Conservation (phyloP, 2,888 invertebrate genomes). For the Synergus umbraculus region DNA sequence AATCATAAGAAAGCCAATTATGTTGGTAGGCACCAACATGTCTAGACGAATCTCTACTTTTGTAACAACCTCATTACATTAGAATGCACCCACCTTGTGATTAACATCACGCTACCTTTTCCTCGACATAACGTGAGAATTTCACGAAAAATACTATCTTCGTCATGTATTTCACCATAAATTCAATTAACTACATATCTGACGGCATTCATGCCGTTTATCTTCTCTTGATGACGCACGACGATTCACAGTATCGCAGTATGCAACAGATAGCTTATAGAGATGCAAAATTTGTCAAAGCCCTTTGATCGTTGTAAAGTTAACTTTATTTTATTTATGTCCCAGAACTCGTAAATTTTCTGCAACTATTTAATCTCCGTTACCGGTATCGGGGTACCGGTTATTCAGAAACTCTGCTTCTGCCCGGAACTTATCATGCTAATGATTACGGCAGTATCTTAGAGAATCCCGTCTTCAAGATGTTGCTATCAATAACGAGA, state of each 20-base stretch:
- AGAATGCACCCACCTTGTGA: not conserved
- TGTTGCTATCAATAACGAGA: not conserved
- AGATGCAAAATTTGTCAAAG: not conserved
- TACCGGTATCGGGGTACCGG: not conserved
- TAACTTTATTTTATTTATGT: not conserved
- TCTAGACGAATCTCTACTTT: conserved; percentile 7
- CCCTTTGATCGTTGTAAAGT: not conserved
- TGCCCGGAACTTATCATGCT: not conserved
- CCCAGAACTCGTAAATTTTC: not conserved
- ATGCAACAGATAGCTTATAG: not conserved
- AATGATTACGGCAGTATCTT: not conserved
- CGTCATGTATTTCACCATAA: not conserved
- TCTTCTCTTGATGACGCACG: not conserved
- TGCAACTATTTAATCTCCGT: not conserved
- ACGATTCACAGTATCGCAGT: not conserved
- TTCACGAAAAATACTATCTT: not conserved
- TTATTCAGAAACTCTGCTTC: not conserved
- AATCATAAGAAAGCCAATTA: not conserved
- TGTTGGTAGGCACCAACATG: conserved; percentile 1
- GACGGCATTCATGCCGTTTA: not conserved
- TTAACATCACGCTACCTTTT: not conserved
- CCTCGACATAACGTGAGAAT: not conserved
- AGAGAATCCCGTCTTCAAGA: not conserved
- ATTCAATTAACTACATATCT: not conserved
- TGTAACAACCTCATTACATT: not conserved